Conservation (phyloP, 2,797 vertebrate genomes). For the Phaenicophaeus curvirostris region DNA sequence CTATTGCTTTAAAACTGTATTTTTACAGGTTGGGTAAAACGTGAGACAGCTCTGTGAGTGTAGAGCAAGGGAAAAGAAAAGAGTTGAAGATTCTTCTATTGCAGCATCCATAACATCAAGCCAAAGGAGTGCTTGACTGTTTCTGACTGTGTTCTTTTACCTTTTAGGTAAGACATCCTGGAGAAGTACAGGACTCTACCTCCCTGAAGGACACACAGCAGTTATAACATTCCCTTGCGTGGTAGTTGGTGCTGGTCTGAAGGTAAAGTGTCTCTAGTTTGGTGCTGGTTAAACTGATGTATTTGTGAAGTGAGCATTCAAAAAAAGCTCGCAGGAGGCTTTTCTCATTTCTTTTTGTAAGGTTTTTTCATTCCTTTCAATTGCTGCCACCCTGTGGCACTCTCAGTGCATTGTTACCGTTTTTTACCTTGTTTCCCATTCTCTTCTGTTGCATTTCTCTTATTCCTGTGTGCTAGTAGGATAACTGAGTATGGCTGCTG, state of each 20-base stretch:
- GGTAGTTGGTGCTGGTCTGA: conserved; percentile 78
- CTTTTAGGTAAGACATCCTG: conserved; percentile 77
- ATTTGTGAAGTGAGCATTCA: neutral
- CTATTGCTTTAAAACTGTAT: neutral
- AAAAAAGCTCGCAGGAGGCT: neutral
- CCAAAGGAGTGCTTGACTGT: neutral
- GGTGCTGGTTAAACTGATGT: neutral
- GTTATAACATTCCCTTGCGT: conserved; percentile 77
- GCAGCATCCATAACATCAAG: neutral
- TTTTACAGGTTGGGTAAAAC: neutral
- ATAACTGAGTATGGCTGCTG: neutral
- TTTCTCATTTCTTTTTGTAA: neutral
- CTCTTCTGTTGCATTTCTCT: neutral
- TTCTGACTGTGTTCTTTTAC: neutral
- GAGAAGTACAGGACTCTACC: conserved; percentile 89
- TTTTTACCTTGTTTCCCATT: neutral
- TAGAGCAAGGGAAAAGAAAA: neutral
- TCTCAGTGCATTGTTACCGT: neutral
- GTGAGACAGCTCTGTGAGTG: neutral
- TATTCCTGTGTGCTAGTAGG: neutral
- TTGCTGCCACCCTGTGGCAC: conserved; percentile 11
- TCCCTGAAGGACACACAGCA: conserved; percentile 84
- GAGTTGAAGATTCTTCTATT: neutral
- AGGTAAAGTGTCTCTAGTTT: conserved; percentile 67
- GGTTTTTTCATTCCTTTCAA: neutral